These are phyloP conservation scores for Agelaius phoeniceus DNA, from an alignment of 2,113 vertebrate genomes.

Conservation along the genomic window DNA sequence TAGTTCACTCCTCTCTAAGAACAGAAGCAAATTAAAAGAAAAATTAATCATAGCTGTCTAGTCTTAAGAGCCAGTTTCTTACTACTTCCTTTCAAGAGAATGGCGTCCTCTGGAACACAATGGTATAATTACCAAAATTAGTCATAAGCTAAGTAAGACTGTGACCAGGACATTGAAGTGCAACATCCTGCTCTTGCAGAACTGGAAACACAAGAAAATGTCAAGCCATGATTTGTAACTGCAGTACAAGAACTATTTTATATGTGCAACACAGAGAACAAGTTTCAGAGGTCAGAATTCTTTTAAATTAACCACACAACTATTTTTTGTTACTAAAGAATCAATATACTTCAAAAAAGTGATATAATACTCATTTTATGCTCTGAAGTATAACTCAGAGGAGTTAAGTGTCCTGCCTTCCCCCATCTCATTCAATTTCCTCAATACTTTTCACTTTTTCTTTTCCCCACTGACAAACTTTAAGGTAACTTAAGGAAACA, in stretches of 20 bases:
- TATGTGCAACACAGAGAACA: not conserved
- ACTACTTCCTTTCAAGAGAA: not conserved
- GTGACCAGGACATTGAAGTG: not conserved
- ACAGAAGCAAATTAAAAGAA: not conserved
- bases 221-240: not conserved
- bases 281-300: not conserved
- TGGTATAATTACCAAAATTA: not conserved
- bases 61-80: not conserved
- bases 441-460: not conserved
- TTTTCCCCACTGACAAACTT: not conserved
- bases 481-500: not conserved
- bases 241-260: not conserved
- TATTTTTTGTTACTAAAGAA: not conserved
- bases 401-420: not conserved
- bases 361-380: not conserved
- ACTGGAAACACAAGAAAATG: constrained; percentile 6
- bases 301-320: not conserved
- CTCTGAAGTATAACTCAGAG: not conserved
- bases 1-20: not conserved
- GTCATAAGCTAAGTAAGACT: not conserved
- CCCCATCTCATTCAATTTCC: not conserved
- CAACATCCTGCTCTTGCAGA: constrained; percentile 6
- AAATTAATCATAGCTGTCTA: not conserved
- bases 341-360: not conserved
- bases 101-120: not conserved